Conservation (phyloP, 2,797 vertebrate species). For the Channallabes apus region DNA sequence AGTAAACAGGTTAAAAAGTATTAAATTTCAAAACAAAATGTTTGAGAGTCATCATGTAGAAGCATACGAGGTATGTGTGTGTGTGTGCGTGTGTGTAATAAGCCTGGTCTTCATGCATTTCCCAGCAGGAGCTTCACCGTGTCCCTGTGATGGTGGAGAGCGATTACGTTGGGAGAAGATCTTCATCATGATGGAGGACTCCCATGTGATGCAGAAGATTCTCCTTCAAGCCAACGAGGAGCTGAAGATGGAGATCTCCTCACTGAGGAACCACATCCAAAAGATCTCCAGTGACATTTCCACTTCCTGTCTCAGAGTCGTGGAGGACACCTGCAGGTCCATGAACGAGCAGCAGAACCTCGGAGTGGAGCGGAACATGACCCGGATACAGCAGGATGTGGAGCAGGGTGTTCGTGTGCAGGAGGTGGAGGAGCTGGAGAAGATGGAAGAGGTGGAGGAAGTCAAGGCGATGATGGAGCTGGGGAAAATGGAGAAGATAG, state of each 20-base stretch:
- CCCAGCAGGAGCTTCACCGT: constrained; percentile 35
- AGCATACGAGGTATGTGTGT: not conserved
- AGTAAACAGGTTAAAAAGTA: not conserved
- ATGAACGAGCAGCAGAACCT: constrained; percentile 55
- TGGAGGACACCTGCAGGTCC: constrained; percentile 56
- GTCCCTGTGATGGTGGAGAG: constrained; percentile 58
- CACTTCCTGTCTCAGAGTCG: constrained; percentile 49
- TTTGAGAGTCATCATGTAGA: not conserved
- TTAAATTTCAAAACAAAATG: not conserved
- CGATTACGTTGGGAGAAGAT: constrained; percentile 80
- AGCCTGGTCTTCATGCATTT: not conserved
- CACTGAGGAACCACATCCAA: constrained; percentile 11
- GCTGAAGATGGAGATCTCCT: constrained; percentile 68
- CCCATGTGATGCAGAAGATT: constrained; percentile 80
- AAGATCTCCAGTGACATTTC: constrained; percentile 66
- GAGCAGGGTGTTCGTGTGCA: too few species aligned
- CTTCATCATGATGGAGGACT: constrained; percentile 84
- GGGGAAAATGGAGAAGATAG: not conserved
- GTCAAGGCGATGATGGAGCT: not conserved
- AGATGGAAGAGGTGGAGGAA: not conserved
- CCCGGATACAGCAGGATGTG: not conserved
- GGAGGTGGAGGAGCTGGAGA: not conserved
- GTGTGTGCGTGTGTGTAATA: not conserved
- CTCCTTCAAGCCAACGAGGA: constrained; percentile 73
- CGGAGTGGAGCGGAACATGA: not conserved